Base-by-base conservation (phyloP, 2,888 invertebrate genomes). In the Scaptomyza flava region DNA sequence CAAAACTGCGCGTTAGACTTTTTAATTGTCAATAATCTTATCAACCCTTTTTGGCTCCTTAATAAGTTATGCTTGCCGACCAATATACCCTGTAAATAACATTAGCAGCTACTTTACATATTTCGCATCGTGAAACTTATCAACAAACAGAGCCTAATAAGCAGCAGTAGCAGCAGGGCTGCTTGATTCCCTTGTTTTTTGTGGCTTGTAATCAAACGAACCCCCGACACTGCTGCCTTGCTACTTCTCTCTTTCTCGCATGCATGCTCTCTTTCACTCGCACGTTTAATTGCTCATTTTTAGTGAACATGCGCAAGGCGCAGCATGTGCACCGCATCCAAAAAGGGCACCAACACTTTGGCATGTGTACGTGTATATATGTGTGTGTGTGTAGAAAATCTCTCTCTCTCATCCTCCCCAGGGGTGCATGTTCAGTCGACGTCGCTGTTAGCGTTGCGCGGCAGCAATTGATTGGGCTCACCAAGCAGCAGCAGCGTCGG, bases 401-500 rank as follows among this genome's bases (percentile, higher is more conserved):
- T 27, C 52, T 75, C 6, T 27, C 52, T 34, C 65, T 71, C 64
- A 61, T 56, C 61, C 66, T 79, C 69, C 68, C 53, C 68, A 65
- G 66, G 82, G 30, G 72, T 72, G 68, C 72, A 68, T 60, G 38
- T 54, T 65, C 62, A 12, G 58, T 43, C 27, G 23, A 31, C 56
- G 50, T 53, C 77, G 81, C 83, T 52, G 79, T 67, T 56, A 50
- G 68, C 81, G 72, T 67, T 69, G 79, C 69, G 73, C 73, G 79
- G 84, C 83, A 72, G 85, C 84, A 86, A 84, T 86, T 84, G 84
- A 86, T 84, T 84, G 84, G 83, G 84, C 84, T 79, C 81, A 50
- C 34, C 50, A 50, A 50, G 50, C 50, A 50, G 34, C 33, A 72
- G 54, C 51, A 43, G 33, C 61, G 61, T 14, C 56, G 65, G 38